Conservation (phyloP, 2,888 invertebrate species). For the Hemistola chrysoprasaria region DNA sequence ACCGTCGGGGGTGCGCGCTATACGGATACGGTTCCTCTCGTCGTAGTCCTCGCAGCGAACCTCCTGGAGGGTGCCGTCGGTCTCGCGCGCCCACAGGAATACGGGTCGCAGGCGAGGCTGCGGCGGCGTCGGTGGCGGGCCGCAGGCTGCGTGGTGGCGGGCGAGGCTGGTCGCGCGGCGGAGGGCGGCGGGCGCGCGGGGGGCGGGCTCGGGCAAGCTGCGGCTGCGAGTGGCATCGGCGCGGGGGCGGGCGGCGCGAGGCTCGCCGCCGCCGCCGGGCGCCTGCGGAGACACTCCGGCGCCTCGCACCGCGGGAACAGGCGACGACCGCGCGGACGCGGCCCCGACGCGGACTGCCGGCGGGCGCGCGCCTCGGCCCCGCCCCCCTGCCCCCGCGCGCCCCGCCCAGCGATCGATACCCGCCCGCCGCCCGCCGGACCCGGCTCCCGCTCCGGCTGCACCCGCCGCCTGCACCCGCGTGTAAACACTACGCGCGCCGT, state of each 20-base stretch:
- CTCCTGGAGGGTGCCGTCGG: constrained; percentile 90
- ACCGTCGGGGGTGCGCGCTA: constrained; percentile 90
- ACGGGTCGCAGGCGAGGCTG: constrained; percentile 89
- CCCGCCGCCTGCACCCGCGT: constrained; percentile 77
- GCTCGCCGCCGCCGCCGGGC: constrained; percentile 78
- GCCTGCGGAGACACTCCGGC: constrained; percentile 74
- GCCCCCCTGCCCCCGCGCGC: constrained; percentile 50
- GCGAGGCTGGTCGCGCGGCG: constrained; percentile 72
- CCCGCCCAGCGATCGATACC: constrained; percentile 70
- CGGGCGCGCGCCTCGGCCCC: constrained; percentile 54
- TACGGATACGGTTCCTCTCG: constrained; percentile 90
- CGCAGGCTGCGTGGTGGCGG: constrained; percentile 61
- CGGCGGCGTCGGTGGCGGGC: constrained; percentile 46
- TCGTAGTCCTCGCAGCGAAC: constrained; percentile 95
- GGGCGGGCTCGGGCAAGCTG: constrained; percentile 54
- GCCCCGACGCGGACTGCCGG: constrained; percentile 75
- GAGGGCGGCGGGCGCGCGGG: constrained; percentile 63
- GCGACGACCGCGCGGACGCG: constrained; percentile 79
- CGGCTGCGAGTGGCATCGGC: constrained; percentile 72
- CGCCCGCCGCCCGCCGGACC: constrained; percentile 56
- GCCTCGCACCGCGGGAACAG: constrained; percentile 67
- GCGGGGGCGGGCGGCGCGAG: constrained; percentile 77
- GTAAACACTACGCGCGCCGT: constrained; percentile 83
- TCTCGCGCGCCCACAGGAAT: constrained; percentile 92
- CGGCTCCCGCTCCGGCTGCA: too few relatives aligned